phyloP scores from a whole-genome alignment of 2,888 invertebrate genomes.

The Perizoma affinitatum region DNA sequence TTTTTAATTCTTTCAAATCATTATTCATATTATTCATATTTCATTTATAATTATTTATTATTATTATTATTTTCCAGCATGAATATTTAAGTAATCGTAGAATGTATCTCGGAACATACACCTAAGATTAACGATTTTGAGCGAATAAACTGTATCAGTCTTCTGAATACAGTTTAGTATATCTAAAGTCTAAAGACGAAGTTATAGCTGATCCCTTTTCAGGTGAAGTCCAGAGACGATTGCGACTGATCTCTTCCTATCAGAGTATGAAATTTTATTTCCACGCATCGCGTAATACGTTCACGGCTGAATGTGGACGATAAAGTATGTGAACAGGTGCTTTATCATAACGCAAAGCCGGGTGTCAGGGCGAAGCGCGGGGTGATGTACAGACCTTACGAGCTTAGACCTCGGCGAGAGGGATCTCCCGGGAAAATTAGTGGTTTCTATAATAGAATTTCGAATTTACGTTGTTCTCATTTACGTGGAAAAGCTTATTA shows the following conservation, averaged over 20 bases:
- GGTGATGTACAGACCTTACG: constrained; percentile 75
- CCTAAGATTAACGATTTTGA: too few relatives aligned
- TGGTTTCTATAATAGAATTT: constrained; percentile 67
- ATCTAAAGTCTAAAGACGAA: too few relatives aligned
- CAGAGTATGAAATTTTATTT: constrained; percentile 43
- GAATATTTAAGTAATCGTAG: too few relatives aligned
- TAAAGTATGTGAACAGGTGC: constrained; percentile 80
- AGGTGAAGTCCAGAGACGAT: too few relatives aligned
- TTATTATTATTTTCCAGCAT: too few relatives aligned
- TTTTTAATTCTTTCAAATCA: too few relatives aligned
- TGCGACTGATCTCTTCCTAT: constrained; percentile 22
- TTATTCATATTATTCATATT: too few relatives aligned
- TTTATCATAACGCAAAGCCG: constrained; percentile 79
- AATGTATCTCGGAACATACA: too few relatives aligned
- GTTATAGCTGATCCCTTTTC: too few relatives aligned
- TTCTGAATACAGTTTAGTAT: too few relatives aligned
- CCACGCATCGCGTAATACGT: constrained; percentile 62
- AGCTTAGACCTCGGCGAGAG: constrained; percentile 58
- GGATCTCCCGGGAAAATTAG: constrained; percentile 64
- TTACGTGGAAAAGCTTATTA: constrained; percentile 15
- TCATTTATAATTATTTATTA: too few relatives aligned
- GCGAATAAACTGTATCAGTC: too few relatives aligned
- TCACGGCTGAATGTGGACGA: constrained; percentile 68
- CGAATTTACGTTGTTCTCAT: constrained; percentile 43
- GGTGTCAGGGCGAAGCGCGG: constrained; percentile 67